phyloP scores from a whole-genome alignment of 2,888 invertebrate species.

The Archips xylosteana region DNA sequence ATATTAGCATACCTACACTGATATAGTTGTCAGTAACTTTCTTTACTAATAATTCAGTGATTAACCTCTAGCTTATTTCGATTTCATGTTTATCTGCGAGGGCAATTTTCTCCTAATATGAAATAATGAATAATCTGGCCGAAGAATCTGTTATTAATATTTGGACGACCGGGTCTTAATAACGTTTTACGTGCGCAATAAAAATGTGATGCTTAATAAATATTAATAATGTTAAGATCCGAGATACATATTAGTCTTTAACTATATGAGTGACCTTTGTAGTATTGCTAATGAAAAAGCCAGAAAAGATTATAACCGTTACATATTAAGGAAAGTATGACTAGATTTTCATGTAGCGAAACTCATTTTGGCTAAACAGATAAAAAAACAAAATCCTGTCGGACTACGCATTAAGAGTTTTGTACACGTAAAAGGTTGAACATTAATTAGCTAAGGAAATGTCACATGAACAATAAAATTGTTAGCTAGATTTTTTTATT shows the following conservation, averaged over 20 bases:
- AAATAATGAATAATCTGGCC: conserved; percentile 2
- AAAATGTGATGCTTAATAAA: conserved; percentile 8
- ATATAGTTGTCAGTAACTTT: not conserved
- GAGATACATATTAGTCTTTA: conserved; percentile 5
- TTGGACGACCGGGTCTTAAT: conserved; percentile 12
- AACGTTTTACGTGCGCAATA: conserved; percentile 24
- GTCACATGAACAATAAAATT: too few species aligned
- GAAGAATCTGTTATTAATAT: conserved; percentile 26
- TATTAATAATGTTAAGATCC: conserved; percentile 14
- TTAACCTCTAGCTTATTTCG: not conserved
- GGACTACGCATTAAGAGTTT: too few species aligned
- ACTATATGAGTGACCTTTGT: not conserved
- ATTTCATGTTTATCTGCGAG: conserved; percentile 1
- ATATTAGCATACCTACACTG: not conserved
- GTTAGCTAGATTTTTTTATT: too few species aligned
- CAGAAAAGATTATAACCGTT: not conserved
- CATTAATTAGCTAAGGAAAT: too few species aligned
- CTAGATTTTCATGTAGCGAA: not conserved
- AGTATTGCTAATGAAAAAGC: conserved; percentile 16
- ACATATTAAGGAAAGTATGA: not conserved
- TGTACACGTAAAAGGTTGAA: too few species aligned
- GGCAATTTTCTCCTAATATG: conserved; percentile 11
- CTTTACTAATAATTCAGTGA: not conserved
- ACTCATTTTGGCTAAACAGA: not conserved
- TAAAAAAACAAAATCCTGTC: too few species aligned